These are phyloP conservation scores for Triplophysa rosa DNA, from an alignment of 2,113 vertebrate species.

Conservation along the genomic window DNA sequence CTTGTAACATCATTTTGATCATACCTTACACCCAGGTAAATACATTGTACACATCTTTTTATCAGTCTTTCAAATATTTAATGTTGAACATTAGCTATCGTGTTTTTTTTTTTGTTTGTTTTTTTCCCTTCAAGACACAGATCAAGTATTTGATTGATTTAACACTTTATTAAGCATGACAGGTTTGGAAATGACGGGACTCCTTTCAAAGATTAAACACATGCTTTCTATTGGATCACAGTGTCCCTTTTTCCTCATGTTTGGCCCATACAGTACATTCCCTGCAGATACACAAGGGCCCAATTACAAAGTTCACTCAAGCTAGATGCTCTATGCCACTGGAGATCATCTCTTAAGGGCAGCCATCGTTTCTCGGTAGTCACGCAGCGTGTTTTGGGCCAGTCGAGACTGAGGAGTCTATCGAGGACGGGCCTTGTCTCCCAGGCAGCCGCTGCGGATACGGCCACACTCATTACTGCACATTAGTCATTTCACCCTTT, in stretches of 20 bases:
- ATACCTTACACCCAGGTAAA: no score
- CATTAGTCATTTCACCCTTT: conserved; percentile 31
- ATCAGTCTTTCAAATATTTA: no score
- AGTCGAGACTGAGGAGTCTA: conserved; percentile 35
- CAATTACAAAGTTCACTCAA: conserved; percentile 47
- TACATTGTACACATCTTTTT: no score
- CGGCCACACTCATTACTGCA: conserved; percentile 23
- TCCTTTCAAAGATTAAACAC: neutral
- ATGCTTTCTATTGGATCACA: neutral
- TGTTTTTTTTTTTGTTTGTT: no score
- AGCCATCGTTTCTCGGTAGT: conserved; percentile 29
- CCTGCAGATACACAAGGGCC: conserved; percentile 36
- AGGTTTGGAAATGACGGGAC: neutral
- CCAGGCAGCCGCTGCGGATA: neutral
- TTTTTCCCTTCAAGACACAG: neutral
- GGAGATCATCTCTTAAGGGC: conserved; percentile 23
- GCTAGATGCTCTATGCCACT: conserved; percentile 36
- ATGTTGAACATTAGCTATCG: no score
- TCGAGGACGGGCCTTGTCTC: conserved; percentile 32
- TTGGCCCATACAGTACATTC: neutral
- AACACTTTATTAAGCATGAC: neutral
- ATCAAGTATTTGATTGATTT: neutral
- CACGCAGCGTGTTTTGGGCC: conserved; percentile 19
- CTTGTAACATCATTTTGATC: no score
- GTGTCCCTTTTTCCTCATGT: conserved; percentile 27